Conservation (phyloP, 2,113 vertebrate genomes). For the Platichthys stellatus region DNA sequence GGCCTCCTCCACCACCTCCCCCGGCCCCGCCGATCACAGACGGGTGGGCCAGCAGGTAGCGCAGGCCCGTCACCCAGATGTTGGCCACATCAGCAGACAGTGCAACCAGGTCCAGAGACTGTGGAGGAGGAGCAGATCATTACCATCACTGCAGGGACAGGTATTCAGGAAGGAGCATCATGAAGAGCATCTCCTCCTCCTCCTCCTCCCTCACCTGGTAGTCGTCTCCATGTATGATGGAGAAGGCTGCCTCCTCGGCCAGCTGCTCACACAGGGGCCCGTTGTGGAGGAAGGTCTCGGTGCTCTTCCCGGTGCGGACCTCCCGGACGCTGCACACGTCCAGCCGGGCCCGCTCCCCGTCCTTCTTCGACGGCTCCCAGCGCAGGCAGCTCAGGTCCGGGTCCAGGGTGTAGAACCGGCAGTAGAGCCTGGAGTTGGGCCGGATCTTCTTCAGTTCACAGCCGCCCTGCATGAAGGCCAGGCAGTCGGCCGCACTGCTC, state of each 20-base stretch:
- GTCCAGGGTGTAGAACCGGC: conserved; percentile 95
- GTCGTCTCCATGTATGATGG: conserved; percentile 93
- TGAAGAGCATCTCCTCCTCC: neutral
- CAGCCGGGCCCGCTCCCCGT: conserved; percentile 92
- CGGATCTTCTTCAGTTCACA: conserved; percentile 98
- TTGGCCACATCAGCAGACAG: conserved; percentile 95
- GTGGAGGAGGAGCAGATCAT: neutral
- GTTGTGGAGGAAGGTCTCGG: conserved; percentile 95
- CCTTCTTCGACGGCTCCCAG: conserved; percentile 99
- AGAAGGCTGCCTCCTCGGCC: conserved; percentile 95
- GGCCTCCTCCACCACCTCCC: conserved; percentile 70
- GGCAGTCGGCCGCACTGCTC: conserved; percentile 93
- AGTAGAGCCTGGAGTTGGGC: conserved; percentile 94
- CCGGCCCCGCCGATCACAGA: conserved; percentile 86
- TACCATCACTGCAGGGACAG: too few relatives aligned
- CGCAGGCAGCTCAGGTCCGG: conserved; percentile 92
- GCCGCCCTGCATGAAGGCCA: conserved; percentile 98
- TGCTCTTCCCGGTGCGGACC: conserved; percentile 96
- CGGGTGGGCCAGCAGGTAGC: conserved; percentile 93
- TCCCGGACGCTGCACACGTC: conserved; percentile 92
- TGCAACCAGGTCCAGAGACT: conserved; percentile 96
- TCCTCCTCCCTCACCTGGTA: conserved; percentile 79
- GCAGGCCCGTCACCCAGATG: conserved; percentile 97
- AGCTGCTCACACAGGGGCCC: conserved; percentile 91
- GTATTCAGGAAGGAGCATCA: neutral